phyloP scores from a whole-genome alignment of 2,888 invertebrate genomes.

The Polyommatus iphigenia region DNA sequence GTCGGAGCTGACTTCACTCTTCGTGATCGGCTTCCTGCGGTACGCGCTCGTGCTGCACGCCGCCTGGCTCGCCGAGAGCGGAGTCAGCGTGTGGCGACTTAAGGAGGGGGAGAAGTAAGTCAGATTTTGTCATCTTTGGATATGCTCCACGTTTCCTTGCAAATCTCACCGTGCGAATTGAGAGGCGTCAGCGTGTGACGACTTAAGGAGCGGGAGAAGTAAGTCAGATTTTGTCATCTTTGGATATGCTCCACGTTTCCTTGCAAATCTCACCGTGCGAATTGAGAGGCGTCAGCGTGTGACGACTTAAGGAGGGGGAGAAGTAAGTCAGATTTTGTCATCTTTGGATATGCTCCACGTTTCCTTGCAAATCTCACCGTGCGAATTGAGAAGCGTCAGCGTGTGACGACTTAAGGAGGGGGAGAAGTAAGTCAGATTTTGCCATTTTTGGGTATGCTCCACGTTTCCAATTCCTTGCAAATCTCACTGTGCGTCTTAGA shows the following conservation, averaged over 20 bases:
- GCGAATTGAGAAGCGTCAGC: slow-evolving; percentile 78
- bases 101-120: slow-evolving; percentile 85
- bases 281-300: no score
- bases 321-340: slow-evolving; percentile 59
- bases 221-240: slow-evolving; percentile 39
- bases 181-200: slow-evolving; percentile 40
- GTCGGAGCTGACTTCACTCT: slow-evolving; percentile 79
- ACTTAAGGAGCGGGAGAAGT: slow-evolving; percentile 82
- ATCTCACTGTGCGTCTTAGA: slow-evolving; percentile 74
- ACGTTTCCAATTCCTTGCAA: background rate
- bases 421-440: slow-evolving; percentile 82
- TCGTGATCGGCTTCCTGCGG: slow-evolving; percentile 85
- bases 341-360: no score
- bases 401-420: slow-evolving; percentile 86
- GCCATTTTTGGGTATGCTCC: background rate
- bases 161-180: slow-evolving; percentile 73
- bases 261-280: slow-evolving; percentile 46
- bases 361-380: no score
- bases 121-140: slow-evolving; percentile 33
- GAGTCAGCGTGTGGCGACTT: slow-evolving; percentile 86
- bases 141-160: background rate
- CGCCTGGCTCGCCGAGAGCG: slow-evolving; percentile 87
- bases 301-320: slow-evolving; percentile 82
- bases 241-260: background rate
- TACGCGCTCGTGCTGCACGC: slow-evolving; percentile 83